phyloP scores from a whole-genome alignment of 64 coral and sea anemone genomes.

The Hydrozoanthus tunicans region DNA sequence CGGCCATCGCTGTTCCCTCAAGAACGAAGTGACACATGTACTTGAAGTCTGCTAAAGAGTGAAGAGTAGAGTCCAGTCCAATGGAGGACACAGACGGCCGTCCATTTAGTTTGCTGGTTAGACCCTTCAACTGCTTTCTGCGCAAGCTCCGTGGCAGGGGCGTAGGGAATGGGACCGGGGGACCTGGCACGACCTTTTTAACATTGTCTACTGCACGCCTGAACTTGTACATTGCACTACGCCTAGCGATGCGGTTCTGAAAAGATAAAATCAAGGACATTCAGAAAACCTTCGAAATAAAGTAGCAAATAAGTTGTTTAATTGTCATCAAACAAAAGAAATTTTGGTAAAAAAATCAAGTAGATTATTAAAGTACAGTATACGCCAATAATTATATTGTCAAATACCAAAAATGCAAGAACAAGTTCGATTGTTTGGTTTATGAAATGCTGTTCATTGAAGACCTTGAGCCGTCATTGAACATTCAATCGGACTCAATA shows the following conservation, averaged over 20 bases:
- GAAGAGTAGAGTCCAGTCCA: constrained; percentile 10
- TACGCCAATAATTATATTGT: no score
- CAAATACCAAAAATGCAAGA: no score
- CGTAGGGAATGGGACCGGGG: not conserved
- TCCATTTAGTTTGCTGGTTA: not conserved
- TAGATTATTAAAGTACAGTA: no score
- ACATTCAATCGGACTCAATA: no score
- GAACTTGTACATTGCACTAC: constrained; percentile 27
- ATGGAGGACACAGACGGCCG: not conserved
- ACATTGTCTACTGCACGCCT: constrained; percentile 5
- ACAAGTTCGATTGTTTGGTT: no score
- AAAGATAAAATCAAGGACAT: not conserved
- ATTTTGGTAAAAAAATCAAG: no score
- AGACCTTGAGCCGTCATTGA: no score
- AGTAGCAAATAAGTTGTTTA: not conserved
- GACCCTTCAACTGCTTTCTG: not conserved
- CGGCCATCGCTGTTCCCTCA: constrained; percentile 20
- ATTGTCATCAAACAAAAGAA: no score
- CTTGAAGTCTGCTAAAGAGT: constrained; percentile 50
- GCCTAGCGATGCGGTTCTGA: constrained; percentile 33
- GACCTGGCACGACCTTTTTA: not conserved
- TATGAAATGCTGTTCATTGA: no score
- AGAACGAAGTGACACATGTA: constrained; percentile 43
- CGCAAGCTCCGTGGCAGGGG: not conserved
- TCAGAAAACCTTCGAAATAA: not conserved